phyloP scores from a whole-genome alignment of 2,113 vertebrate genomes.

The Stercorarius parasiticus region DNA sequence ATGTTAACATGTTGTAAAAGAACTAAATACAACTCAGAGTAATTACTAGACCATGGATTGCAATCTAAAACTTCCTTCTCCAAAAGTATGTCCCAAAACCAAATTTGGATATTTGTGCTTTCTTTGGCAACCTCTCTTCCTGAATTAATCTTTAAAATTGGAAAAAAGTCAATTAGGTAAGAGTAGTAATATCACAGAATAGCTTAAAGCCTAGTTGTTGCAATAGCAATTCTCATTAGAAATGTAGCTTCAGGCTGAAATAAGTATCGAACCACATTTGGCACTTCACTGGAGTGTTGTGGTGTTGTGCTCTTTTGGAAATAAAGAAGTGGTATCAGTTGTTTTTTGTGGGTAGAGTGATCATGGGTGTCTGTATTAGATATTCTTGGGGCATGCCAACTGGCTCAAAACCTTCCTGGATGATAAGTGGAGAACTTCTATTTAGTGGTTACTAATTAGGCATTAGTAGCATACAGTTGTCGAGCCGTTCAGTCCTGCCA shows the following conservation, averaged over 20 bases:
- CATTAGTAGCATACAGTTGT: neutral
- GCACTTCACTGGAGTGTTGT: neutral
- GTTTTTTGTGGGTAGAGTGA: neutral
- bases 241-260: neutral
- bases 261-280: neutral
- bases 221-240: neutral
- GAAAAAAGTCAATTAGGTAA: neutral
- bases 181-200: neutral
- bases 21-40: neutral
- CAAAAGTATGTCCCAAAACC: neutral
- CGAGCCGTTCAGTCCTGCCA: neutral
- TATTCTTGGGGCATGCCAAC: neutral
- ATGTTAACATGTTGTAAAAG: neutral
- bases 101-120: neutral
- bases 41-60: neutral
- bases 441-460: neutral
- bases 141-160: neutral
- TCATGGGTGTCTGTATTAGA: neutral
- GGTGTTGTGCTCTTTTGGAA: neutral
- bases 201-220: neutral
- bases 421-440: neutral
- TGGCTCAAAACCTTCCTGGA: neutral
- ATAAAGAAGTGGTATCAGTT: neutral
- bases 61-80: neutral
- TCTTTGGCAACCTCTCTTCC: neutral